Conservation (phyloP, 2,113 vertebrate species). For the Galemys pyrenaicus region DNA sequence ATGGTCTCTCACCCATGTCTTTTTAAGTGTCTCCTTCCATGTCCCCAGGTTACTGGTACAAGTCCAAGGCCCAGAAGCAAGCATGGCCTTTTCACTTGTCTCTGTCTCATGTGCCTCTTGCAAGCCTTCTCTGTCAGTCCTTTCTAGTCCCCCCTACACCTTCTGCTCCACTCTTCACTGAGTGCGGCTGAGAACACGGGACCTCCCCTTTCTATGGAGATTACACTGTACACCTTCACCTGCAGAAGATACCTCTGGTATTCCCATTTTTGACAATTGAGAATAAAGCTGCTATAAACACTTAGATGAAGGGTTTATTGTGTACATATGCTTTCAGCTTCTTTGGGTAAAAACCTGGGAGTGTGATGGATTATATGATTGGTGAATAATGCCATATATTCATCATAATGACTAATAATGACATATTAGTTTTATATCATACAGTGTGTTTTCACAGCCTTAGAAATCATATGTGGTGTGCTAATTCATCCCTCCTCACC, state of each 20-base stretch:
- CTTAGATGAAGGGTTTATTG: not conserved
- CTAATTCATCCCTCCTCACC: not conserved
- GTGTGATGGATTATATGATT: not conserved
- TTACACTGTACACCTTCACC: not conserved
- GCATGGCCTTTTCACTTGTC: too few species aligned
- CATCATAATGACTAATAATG: too few species aligned
- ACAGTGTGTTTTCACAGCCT: not conserved
- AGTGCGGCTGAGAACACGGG: too few species aligned
- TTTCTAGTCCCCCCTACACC: too few species aligned
- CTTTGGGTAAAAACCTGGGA: not conserved
- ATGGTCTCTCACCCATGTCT: too few species aligned
- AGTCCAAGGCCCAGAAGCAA: too few species aligned
- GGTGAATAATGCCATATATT: too few species aligned
- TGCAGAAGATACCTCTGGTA: not conserved
- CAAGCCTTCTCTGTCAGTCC: too few species aligned
- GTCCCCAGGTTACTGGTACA: too few species aligned
- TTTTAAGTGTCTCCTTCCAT: too few species aligned
- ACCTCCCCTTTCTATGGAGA: not conserved
- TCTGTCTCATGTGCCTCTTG: too few species aligned
- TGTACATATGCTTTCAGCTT: not conserved
- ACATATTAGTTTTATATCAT: not conserved
- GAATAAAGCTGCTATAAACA: not conserved
- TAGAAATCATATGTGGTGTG: not conserved
- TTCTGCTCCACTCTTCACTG: too few species aligned
- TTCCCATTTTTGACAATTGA: not conserved